phyloP scores from a whole-genome alignment of 2,888 invertebrate species.

The Polymixis lichenea region DNA sequence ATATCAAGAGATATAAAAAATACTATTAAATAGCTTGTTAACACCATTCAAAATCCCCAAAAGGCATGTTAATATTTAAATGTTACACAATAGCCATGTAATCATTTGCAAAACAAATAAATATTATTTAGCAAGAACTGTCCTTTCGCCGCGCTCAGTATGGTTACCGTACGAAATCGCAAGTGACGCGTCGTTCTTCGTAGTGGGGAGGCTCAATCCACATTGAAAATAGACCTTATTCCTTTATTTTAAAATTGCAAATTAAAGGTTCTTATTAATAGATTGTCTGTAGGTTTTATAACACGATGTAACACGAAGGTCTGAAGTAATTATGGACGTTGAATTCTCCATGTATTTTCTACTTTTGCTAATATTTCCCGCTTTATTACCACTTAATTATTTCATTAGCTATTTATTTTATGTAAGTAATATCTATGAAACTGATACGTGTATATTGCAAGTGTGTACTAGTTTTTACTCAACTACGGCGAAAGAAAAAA shows the following conservation, averaged over 20 bases:
- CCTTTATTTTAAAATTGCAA: conserved; percentile 23
- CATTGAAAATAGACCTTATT: conserved; percentile 34
- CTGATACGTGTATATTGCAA: conserved; percentile 7
- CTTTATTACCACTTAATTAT: conserved; percentile 19
- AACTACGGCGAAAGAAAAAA: too few relatives aligned
- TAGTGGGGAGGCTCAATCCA: conserved; percentile 19
- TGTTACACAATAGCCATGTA: conserved; percentile 35
- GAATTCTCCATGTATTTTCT: conserved; percentile 46
- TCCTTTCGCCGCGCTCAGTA: conserved; percentile 67
- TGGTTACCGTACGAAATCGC: conserved; percentile 74
- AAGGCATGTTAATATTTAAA: conserved; percentile 24
- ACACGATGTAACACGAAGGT: conserved; percentile 59
- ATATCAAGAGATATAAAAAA: not conserved
- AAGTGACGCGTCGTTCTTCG: conserved; percentile 44
- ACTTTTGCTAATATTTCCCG: conserved; percentile 38
- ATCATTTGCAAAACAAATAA: conserved; percentile 47
- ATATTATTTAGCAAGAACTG: conserved; percentile 62
- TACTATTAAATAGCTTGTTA: not conserved
- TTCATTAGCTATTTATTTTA: conserved; percentile 29
- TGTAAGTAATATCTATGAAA: conserved; percentile 24
- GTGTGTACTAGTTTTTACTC: not conserved
- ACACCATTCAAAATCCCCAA: conserved; percentile 33
- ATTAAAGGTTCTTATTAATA: not conserved
- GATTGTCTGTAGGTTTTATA: conserved; percentile 40
- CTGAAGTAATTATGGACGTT: conserved; percentile 54